A percentile compares a stretch with the other conserved stretches of the same genome.
These are phyloP conservation scores for Trematomus loennbergii DNA, from an alignment of 2,113 vertebrate species.

Conservation along the genomic window DNA sequence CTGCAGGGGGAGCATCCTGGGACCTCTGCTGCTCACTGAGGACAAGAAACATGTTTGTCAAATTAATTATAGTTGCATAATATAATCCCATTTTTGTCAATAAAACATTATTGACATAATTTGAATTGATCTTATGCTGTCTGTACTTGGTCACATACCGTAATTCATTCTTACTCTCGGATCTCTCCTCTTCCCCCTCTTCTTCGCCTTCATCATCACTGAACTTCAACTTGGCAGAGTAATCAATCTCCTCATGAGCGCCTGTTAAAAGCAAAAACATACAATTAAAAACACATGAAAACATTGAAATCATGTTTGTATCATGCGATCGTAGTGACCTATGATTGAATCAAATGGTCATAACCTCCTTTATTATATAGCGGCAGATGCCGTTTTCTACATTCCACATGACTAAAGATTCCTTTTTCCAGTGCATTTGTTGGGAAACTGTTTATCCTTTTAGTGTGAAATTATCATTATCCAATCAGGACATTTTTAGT, in stretches of 20 bases:
- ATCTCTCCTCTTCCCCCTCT: constrained; percentile 88
- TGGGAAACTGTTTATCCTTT: not conserved
- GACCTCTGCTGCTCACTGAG: constrained; percentile 77
- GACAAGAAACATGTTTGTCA: not conserved
- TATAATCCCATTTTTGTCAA: not conserved
- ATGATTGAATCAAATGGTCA: constrained; percentile 21
- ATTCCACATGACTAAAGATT: too few species aligned
- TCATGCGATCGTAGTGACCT: not conserved
- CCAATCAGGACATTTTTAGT: not conserved
- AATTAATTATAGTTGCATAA: not conserved
- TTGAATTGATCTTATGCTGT: not conserved
- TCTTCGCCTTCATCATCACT: constrained; percentile 94
- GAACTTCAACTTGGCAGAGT: constrained; percentile 95
- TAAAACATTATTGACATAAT: not conserved
- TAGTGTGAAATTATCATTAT: not conserved
- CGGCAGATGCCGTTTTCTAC: not conserved
- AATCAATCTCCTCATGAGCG: constrained; percentile 95
- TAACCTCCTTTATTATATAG: constrained; percentile 36
- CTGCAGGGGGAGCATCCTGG: constrained; percentile 71
- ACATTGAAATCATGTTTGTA: constrained; percentile 6
- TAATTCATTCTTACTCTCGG: constrained; percentile 79
- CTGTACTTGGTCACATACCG: constrained; percentile 72
- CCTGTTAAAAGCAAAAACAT: constrained; percentile 76
- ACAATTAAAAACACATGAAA: not conserved
- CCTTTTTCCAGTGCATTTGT: too few species aligned